Evolutionary conservation across 2,113 vertebrate species (phyloP), one percentile per base, ranked within the genome.

Genomic region (Cranoglanis bouderius): DNA sequence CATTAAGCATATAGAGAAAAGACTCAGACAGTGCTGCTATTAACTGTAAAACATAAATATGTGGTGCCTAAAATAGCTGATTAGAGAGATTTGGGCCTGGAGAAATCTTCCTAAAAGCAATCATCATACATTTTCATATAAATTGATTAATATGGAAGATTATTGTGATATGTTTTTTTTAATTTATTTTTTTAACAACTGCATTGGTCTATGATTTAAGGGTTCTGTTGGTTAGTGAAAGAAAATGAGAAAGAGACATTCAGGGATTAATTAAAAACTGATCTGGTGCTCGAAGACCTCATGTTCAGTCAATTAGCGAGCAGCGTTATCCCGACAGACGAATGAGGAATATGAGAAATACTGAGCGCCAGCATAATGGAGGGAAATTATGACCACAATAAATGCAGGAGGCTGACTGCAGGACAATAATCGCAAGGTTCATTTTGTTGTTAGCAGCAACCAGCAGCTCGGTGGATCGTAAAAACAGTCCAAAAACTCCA

Each of bases 181-280:
- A n/a, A n/a, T n/a, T n/a, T n/a, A n/a, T 43, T 53, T 67, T 21
- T 46, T 67, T n/a, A n/a, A 84, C 24, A 46, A 29, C 18, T 7
- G 6, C 32, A 10, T 14, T 53, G 29, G 8, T 53, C 16, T 85
- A 1, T 14, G 61, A 32, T 51, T 49, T 2, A 67, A 53, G 46
- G 51, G 29, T 32, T 49, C 12, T 78, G 74, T 49, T 78, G 74
- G 24, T 49, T 32, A 14, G 19, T 1, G n/a, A 51, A 40, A 38
- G n/a, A 55, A 51, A 55, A 35, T 8, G 8, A 86, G 35, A 87
- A 40, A 72, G 9, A 80, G 55, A 61, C 51, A 77, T 86, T 75
- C 57, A 63, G 8, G 24, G 43, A 72, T 88, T 87, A 57, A 83
- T 86, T 57, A 87, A 74, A 85, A 88, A 81, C 38, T 40, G n/a